These are phyloP conservation scores for Xenops minutus DNA, from an alignment of 2,797 vertebrate species.

Conservation along the genomic window DNA sequence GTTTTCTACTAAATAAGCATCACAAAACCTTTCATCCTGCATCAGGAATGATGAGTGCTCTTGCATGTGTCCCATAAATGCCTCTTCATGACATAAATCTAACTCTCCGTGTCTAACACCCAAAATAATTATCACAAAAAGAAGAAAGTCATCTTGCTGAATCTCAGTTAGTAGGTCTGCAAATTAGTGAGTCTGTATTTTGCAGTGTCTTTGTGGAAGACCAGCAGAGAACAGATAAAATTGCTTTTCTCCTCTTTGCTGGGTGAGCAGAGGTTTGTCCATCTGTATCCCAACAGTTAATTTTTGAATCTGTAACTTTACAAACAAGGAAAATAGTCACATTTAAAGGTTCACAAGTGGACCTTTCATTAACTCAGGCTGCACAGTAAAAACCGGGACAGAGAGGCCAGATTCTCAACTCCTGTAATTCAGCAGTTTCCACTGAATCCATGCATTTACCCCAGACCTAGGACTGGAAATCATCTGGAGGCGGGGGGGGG, in stretches of 20 bases:
- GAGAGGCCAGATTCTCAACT: background rate
- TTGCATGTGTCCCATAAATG: fast-evolving
- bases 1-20: background rate
- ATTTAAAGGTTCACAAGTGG: background rate
- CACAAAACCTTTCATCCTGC: background rate
- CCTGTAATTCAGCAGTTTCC: background rate
- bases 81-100: background rate
- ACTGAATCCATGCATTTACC: background rate
- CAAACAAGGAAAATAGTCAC: background rate
- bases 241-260: background rate
- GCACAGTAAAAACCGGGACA: background rate
- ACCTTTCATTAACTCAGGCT: background rate
- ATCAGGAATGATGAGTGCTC: background rate
- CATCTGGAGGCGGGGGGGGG: background rate
- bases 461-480: background rate
- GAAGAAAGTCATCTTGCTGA: background rate
- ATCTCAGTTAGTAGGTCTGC: background rate
- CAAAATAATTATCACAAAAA: background rate
- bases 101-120: background rate
- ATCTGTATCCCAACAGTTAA: background rate
- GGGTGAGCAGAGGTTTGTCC: background rate
- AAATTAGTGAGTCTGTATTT: background rate
- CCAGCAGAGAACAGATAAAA: background rate
- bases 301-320: background rate
- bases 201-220: background rate